A percentile compares a stretch with the other conserved stretches of the same genome.
These are phyloP conservation scores for Synergus gifuensis DNA, from an alignment of 2,888 invertebrate genomes.

Conservation along the genomic window DNA sequence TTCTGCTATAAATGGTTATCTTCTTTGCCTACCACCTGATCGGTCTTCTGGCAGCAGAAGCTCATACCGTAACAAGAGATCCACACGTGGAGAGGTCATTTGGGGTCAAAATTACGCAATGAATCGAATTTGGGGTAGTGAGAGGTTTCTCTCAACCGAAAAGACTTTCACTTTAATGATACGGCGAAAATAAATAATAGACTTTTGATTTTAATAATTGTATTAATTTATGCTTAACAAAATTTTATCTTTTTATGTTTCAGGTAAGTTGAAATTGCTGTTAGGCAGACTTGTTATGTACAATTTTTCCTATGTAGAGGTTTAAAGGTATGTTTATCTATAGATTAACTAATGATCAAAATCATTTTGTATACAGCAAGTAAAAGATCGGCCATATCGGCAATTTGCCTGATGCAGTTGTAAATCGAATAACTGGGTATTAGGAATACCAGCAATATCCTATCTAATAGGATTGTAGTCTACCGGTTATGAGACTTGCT, in stretches of 20 bases:
- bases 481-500: neutral
- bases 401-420: neutral
- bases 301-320: neutral
- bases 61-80: constrained; percentile 45
- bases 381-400: neutral
- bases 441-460: neutral
- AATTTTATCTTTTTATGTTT: constrained; percentile 52
- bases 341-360: neutral
- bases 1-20: constrained; percentile 57
- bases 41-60: constrained; percentile 48
- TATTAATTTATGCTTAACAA: constrained; percentile 26
- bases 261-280: constrained; percentile 56
- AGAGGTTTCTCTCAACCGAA: neutral
- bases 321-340: neutral
- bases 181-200: too few relatives aligned
- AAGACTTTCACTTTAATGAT: too few relatives aligned
- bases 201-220: neutral
- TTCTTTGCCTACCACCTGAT: constrained; percentile 50
- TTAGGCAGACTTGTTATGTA: neutral
- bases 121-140: neutral
- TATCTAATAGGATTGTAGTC: neutral
- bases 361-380: neutral
- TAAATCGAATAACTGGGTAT: neutral
- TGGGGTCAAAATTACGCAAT: constrained; percentile 46
- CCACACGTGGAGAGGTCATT: constrained; percentile 50